Percentiles rank a stretch among this genome's conserved stretches.
These are phyloP conservation scores for Drosophila neocordata DNA, from an alignment of 1,140 invertebrate species.

Conservation along the genomic window DNA sequence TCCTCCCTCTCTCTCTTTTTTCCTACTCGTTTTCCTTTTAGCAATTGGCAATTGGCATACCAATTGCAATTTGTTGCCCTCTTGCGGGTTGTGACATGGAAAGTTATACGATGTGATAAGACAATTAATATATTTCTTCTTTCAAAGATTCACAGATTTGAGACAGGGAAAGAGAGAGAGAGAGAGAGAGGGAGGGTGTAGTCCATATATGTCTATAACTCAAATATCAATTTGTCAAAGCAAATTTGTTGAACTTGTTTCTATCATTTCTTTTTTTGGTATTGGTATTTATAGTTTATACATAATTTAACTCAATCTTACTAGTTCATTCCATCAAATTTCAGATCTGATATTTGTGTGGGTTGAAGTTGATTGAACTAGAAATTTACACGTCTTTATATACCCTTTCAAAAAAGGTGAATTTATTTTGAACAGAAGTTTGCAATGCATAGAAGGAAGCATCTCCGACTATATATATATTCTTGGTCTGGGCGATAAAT, in stretches of 20 bases:
- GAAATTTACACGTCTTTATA: too few relatives aligned
- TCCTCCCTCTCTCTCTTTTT: not conserved
- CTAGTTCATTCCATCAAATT: not conserved
- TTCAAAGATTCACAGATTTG: conserved; percentile 54
- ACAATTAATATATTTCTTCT: conserved; percentile 69
- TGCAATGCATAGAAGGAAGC: too few relatives aligned
- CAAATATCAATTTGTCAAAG: conserved; percentile 53
- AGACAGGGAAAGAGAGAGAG: too few relatives aligned
- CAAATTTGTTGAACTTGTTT: conserved; percentile 35
- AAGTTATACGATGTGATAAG: conserved; percentile 81
- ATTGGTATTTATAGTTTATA: conserved; percentile 7
- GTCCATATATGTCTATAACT: conserved; percentile 3
- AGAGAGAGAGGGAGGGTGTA: not conserved
- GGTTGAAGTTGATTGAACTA: not conserved
- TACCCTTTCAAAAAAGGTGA: too few relatives aligned
- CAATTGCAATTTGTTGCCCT: conserved; percentile 46
- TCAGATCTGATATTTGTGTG: not conserved
- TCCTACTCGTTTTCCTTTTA: not conserved
- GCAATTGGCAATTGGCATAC: conserved; percentile 13
- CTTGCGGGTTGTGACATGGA: conserved; percentile 61
- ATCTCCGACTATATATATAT: too few relatives aligned
- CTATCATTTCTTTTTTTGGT: not conserved
- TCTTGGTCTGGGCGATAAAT: too few relatives aligned
- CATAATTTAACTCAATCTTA: conserved; percentile 1
- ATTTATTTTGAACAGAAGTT: too few relatives aligned